Evolutionary conservation across 2,797 vertebrate species (phyloP).

Genomic region (Etheostoma nigrum): DNA sequence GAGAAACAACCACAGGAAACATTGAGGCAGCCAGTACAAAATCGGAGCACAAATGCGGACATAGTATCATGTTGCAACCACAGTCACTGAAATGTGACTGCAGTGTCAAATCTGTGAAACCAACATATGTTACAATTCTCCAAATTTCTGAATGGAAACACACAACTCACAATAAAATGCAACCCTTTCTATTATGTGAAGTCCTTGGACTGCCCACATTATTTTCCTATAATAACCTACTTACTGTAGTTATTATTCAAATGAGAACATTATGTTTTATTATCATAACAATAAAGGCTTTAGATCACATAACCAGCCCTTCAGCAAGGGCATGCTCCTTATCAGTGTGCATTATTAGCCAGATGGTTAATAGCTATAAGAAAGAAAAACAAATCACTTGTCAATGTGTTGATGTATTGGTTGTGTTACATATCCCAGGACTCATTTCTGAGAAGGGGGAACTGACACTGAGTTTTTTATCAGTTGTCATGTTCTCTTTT

Average conservation of each 20-base stretch:
- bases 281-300: conserved; percentile 2
- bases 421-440: conserved; percentile 7
- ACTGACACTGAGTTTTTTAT: conserved; percentile 11
- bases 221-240: conserved; percentile 2
- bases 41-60: conserved; percentile 72
- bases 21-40: conserved; percentile 41
- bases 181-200: background rate
- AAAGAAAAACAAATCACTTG: background rate
- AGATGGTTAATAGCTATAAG: conserved; percentile 33
- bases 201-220: background rate
- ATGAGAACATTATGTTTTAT: conserved; percentile 8
- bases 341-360: conserved; percentile 32
- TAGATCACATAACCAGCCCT: background rate
- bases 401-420: background rate
- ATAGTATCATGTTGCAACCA: conserved; percentile 65
- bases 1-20: conserved; percentile 69
- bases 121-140: conserved; percentile 13
- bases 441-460: background rate
- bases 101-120: conserved; percentile 40
- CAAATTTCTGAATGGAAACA: conserved; percentile 13
- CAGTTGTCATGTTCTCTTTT: background rate
- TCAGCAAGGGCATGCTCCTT: conserved; percentile 14
- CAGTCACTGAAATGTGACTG: conserved; percentile 51
- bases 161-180: conserved; percentile 2
- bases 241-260: conserved; percentile 7